A percentile compares a stretch with the other conserved stretches of the same genome.
Evolutionary conservation across 2,113 vertebrate genomes (phyloP).

Genomic region (Brachionichthys hirsutus): DNA sequence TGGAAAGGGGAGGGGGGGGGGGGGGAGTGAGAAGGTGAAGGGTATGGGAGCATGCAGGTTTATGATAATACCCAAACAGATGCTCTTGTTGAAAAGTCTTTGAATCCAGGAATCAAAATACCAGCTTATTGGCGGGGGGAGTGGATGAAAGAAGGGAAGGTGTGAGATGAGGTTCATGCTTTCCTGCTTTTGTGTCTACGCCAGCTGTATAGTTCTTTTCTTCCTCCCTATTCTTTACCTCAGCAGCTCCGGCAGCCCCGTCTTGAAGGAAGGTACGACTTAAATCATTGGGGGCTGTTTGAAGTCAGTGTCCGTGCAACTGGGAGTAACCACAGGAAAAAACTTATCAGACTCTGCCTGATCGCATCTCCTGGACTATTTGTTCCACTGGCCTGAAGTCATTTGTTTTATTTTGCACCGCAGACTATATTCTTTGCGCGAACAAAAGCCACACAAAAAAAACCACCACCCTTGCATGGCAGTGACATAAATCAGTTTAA

Average conservation of each 20-base stretch:
- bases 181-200: conserved; percentile 72
- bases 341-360: conserved; percentile 61
- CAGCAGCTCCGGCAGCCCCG: conserved; percentile 17
- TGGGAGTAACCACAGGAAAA: conserved; percentile 57
- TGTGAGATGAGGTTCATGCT: conserved; percentile 69
- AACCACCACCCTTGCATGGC: conserved; percentile 34
- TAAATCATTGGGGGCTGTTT: conserved; percentile 56
- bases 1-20: conserved; percentile 19
- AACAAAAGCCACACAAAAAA: conserved; percentile 67
- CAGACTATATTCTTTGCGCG: conserved; percentile 63
- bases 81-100: conserved; percentile 73
- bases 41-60: conserved; percentile 65
- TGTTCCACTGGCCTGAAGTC: conserved; percentile 62
- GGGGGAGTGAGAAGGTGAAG: conserved; percentile 24
- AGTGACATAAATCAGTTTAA: conserved; percentile 34
- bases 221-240: conserved; percentile 55
- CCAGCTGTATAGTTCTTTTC: conserved; percentile 57
- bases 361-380: conserved; percentile 52
- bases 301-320: conserved; percentile 58
- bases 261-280: conserved; percentile 37
- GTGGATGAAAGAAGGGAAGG: conserved; percentile 71
- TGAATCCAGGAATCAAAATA: conserved; percentile 70
- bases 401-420: conserved; percentile 71
- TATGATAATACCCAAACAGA: conserved; percentile 77
- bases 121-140: conserved; percentile 57